Percentiles rank a stretch among this genome's conserved stretches.
Evolutionary conservation across 2,113 vertebrate species (phyloP).

Genomic region (Glaucomys volans): DNA sequence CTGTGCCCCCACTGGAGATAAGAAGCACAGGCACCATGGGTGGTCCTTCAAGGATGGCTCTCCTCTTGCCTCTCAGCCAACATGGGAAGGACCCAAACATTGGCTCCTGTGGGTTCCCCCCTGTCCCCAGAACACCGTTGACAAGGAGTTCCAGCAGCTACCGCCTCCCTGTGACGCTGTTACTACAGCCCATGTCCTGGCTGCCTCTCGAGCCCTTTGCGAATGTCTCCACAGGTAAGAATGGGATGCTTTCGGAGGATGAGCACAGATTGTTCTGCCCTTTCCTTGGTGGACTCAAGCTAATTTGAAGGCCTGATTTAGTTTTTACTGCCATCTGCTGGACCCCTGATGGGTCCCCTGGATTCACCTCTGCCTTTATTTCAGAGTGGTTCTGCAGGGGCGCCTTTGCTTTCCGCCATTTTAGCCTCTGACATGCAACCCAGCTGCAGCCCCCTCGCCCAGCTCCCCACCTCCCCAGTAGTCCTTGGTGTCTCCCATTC

Average conservation of each 20-base stretch:
- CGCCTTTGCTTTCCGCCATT: neutral
- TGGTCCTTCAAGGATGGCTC: neutral
- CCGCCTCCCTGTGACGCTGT: neutral
- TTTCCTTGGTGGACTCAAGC: neutral
- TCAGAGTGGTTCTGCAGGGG: neutral
- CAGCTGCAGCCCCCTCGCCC: neutral
- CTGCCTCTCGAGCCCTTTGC: neutral
- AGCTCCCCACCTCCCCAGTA: neutral
- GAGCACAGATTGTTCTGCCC: too few species aligned
- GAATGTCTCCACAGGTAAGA: neutral
- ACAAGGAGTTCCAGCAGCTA: neutral
- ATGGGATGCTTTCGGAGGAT: neutral
- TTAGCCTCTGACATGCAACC: rapidly evolving
- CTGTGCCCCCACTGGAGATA: neutral
- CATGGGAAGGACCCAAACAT: neutral
- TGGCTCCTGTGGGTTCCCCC: neutral
- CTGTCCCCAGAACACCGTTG: neutral
- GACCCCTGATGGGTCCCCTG: neutral
- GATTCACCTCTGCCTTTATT: neutral
- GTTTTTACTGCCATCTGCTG: slow-evolving; percentile 48
- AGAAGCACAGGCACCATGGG: neutral
- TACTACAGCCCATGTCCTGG: neutral
- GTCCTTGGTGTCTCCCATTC: neutral
- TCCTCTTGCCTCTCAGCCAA: neutral
- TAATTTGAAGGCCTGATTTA: neutral